Conservation (phyloP, 1,140 invertebrate genomes). For the Hyphantria cunea region DNA sequence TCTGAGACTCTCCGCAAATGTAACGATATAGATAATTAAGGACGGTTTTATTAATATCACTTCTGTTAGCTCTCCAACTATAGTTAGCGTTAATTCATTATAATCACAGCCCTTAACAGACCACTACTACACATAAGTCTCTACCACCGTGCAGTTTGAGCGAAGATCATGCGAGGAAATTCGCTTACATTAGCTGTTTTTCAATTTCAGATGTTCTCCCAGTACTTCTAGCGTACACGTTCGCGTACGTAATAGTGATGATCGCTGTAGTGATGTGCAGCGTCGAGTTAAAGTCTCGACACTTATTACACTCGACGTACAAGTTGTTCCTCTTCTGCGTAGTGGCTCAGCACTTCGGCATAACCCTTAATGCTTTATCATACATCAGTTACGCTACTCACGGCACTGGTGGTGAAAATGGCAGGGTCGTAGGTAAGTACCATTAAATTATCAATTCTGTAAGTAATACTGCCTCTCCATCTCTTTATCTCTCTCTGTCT, state of each 20-base stretch:
- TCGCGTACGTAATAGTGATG: constrained; percentile 85
- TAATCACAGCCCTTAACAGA: too few relatives aligned
- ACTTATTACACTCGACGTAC: constrained; percentile 93
- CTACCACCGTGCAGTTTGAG: too few relatives aligned
- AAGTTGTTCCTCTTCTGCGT: constrained; percentile 91
- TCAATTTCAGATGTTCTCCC: constrained; percentile 88
- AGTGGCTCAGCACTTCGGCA: constrained; percentile 84
- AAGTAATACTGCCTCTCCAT: background rate
- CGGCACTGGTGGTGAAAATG: constrained; percentile 83
- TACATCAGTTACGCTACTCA: constrained; percentile 88
- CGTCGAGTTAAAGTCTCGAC: constrained; percentile 87
- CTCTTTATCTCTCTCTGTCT: too few relatives aligned
- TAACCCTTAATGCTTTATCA: constrained; percentile 85
- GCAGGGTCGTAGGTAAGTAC: constrained; percentile 84
- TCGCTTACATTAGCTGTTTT: too few relatives aligned
- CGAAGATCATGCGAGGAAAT: too few relatives aligned
- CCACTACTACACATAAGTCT: too few relatives aligned
- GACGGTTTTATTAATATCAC: too few relatives aligned
- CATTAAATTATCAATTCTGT: background rate
- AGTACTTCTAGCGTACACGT: constrained; percentile 84
- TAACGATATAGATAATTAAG: too few relatives aligned
- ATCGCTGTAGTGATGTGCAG: constrained; percentile 85
- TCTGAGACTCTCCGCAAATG: too few relatives aligned
- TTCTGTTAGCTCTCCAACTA: too few relatives aligned
- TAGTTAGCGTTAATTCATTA: too few relatives aligned